These are phyloP conservation scores for Paradoxurus hermaphroditus DNA, from an alignment of 2,113 vertebrate genomes.

Conservation along the genomic window DNA sequence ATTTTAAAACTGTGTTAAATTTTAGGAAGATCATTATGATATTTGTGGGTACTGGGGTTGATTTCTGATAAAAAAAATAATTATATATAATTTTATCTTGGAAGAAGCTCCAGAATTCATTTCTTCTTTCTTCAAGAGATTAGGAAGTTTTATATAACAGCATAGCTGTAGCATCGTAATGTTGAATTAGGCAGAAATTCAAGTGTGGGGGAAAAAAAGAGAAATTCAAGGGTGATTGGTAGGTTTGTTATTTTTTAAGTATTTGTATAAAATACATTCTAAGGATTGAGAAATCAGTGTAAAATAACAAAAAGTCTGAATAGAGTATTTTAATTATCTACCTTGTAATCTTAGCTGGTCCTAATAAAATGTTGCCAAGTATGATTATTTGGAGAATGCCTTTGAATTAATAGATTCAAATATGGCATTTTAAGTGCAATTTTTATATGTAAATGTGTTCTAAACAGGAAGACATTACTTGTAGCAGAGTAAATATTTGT, in stretches of 20 bases:
- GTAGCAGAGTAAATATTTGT: conserved; percentile 38
- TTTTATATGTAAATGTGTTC: conserved; percentile 7
- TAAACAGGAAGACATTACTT: conserved; percentile 12
- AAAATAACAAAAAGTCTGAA: conserved; percentile 51
- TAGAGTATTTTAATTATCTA: background rate
- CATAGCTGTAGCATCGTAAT: background rate
- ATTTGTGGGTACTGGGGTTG: background rate
- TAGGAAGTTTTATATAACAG: conserved; percentile 21
- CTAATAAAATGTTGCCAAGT: conserved; percentile 5
- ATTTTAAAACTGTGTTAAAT: background rate
- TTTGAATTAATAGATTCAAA: conserved; percentile 37
- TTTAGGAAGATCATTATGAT: conserved; percentile 4
- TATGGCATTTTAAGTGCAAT: background rate
- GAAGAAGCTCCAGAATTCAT: conserved; percentile 3
- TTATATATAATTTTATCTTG: conserved; percentile 29
- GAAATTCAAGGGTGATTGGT: background rate
- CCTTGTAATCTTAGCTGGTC: conserved; percentile 23
- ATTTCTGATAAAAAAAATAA: conserved; percentile 53
- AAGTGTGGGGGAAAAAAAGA: background rate
- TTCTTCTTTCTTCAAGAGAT: background rate
- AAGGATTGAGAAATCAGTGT: conserved; percentile 37
- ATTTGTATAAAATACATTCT: conserved; percentile 44
- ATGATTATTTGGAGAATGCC: conserved; percentile 20
- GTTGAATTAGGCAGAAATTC: conserved; percentile 34
- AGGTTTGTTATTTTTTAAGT: conserved; percentile 34